Evolutionary conservation across 2,888 invertebrate genomes (phyloP), one percentile per base, ranked within the genome.

Genomic region (Sphaerophoria rueppellii): DNA sequence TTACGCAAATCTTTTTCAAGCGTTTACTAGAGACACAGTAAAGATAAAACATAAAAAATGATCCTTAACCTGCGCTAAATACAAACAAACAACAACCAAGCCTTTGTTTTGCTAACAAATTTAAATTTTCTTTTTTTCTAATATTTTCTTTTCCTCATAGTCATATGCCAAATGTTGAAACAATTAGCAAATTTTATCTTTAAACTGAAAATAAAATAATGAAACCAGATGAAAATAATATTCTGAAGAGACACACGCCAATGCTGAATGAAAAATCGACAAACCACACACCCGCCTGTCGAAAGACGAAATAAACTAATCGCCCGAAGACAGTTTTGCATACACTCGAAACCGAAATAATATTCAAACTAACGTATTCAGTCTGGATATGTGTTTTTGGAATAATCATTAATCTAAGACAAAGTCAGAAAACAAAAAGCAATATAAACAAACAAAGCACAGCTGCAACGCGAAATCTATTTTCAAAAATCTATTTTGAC

Each of bases 231-330:
- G 40, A 6, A 6, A 7, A n/a, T 61, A 32, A n/a, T 2, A 52
- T 52, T 52, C 9, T 40, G 40, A 24, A 24, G 24, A 67, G 52
- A 54, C 50, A 52, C 52, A 67, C 52, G 67, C 67, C 67, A 54
- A 40, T 9, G 16, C 7, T 32, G 5, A 32, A 35, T 40, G n/a
- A 52, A 24, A 24, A 52, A 40, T 67, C 24, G 52, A 67, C 24
- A 67, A 67, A 67, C 67, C 67, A 67, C 52, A 40, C 54, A 14
- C 24, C 67, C 37, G 54, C 9, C 40, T 54, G 40, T 67, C 32
- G 9, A 40, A 67, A 67, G 40, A 52, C 32, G 9, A 40, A 67
- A 67, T 54, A 67, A 67, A 67, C 40, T 54, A 52, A 54, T 54
- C 54, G 32, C 2, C 1, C n/a, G 4, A 6, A 58, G 40, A 67